Base-by-base conservation (phyloP, 2,113 vertebrate species). In the Epinephelus moara region DNA sequence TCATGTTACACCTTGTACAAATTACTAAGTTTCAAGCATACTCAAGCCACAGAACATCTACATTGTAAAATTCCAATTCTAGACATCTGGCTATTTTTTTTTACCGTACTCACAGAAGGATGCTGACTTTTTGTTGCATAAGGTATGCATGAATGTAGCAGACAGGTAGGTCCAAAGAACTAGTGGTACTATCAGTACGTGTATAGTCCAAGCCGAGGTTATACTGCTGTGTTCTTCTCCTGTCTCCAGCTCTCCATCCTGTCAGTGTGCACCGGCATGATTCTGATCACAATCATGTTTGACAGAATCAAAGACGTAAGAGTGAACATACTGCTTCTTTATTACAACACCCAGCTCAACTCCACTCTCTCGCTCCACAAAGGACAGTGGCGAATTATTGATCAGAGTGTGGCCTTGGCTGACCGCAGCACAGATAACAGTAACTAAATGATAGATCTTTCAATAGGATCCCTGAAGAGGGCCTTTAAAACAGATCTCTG, bases 381-480 rank as follows among this genome's bases (percentile, higher is more conserved):
- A 68, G 68, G 11, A 21, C 76, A 55, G 45, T 5, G 37, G 75
- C 72, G 73, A 86, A 79, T 85, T 72, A 93, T 90, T 10, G 79
- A 89, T 87, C 25, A 1, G 30, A 45, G 69, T 8, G 6, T n/a
- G 69, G 79, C 81, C 86, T 73, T 50, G 3, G 63, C 75, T 81
- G 91, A 89, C 81, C 71, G 42, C 63, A 64, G 80, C 60, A 55
- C 78, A 71, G 85, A 88, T 78, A 86, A 85, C 50, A 59, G 42
- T 66, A 69, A 76, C 86, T 88, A 82, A 90, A 79, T 89, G 85
- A 85, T 82, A 60, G 76, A 84, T 90, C 67, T 61, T 72, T 87
- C 66, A 57, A 74, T 69, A 71, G 74, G 57, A 62, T 74, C 83
- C 74, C 60, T 9, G 55, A 80, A 81, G 64, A 76, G 66, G 0